Percentiles rank a stretch among this genome's conserved stretches.
phyloP scores from a whole-genome alignment of 2,797 vertebrate species.

The Cetoscarus ocellatus region DNA sequence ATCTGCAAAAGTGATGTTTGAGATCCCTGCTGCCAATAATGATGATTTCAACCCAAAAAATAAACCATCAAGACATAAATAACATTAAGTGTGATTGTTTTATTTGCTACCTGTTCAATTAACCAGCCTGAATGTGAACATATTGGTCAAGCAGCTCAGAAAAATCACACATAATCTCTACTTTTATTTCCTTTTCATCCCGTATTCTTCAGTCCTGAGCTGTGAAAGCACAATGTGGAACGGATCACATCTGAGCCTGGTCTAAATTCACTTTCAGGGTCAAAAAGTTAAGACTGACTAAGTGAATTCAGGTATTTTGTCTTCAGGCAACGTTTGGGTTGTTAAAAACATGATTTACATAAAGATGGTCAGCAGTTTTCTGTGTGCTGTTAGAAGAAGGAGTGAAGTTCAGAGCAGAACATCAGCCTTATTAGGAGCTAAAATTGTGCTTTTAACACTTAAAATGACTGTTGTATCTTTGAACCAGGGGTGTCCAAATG shows the following conservation, averaged over 20 bases:
- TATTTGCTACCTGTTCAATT: slow-evolving; percentile 6
- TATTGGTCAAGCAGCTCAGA: background rate
- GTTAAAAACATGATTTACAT: slow-evolving; percentile 57
- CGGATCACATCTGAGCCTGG: slow-evolving; percentile 59
- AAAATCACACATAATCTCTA: background rate
- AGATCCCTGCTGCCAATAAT: background rate
- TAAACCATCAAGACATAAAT: no score
- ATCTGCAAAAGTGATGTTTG: background rate
- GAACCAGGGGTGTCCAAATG: no score
- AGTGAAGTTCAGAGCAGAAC: background rate
- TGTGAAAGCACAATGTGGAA: slow-evolving; percentile 53
- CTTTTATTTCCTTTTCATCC: slow-evolving; percentile 1
- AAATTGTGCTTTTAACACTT: slow-evolving; percentile 13
- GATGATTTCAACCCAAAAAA: background rate
- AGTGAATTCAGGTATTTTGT: slow-evolving; percentile 60
- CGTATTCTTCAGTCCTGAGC: slow-evolving; percentile 6
- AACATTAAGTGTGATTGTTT: background rate
- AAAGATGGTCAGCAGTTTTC: slow-evolving; percentile 58
- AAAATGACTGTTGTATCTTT: slow-evolving; percentile 9
- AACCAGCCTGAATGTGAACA: background rate
- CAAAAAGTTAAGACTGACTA: slow-evolving; percentile 65
- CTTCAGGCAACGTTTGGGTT: slow-evolving; percentile 54
- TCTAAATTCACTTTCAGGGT: slow-evolving; percentile 61
- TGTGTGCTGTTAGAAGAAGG: slow-evolving; percentile 17
- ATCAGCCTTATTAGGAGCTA: slow-evolving; percentile 27